These are phyloP conservation scores for Petrophora chlorosata DNA, from an alignment of 2,888 invertebrate genomes.

Conservation along the genomic window DNA sequence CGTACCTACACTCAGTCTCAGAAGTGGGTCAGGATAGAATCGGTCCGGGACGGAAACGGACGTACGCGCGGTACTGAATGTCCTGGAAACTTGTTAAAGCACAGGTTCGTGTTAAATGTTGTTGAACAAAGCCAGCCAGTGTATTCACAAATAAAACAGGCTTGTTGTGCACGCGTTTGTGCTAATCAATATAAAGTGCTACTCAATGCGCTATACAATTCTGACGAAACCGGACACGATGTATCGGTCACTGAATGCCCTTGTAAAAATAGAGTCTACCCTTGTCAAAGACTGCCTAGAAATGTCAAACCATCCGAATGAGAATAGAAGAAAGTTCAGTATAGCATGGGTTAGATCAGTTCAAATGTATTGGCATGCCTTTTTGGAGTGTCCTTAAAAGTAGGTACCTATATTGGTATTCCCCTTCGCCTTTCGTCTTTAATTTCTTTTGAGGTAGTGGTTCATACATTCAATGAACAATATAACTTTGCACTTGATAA, in stretches of 20 bases:
- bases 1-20: constrained; percentile 12
- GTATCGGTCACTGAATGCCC: constrained; percentile 8
- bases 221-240: background rate
- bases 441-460: constrained; percentile 6
- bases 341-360: constrained; percentile 1
- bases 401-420: background rate
- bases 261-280: constrained; percentile 8
- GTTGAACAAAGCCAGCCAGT: constrained; percentile 23
- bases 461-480: background rate
- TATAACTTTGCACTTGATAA: no score
- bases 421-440: background rate
- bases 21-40: constrained; percentile 42
- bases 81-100: constrained; percentile 49
- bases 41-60: constrained; percentile 43
- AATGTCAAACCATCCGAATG: constrained; percentile 12
- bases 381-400: constrained; percentile 6
- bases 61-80: constrained; percentile 40
- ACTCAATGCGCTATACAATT: no score
- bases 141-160: constrained; percentile 26
- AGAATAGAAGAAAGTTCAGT: constrained; percentile 14
- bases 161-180: constrained; percentile 10
- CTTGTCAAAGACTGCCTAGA: constrained; percentile 15
- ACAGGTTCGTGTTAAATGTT: constrained; percentile 37
- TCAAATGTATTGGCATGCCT: constrained; percentile 12
- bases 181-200: constrained; percentile 28